Evolutionary conservation across 1,140 invertebrate genomes (phyloP), one percentile per base, ranked within the genome.

Genomic region (Caenorhabditis inopinata): DNA sequence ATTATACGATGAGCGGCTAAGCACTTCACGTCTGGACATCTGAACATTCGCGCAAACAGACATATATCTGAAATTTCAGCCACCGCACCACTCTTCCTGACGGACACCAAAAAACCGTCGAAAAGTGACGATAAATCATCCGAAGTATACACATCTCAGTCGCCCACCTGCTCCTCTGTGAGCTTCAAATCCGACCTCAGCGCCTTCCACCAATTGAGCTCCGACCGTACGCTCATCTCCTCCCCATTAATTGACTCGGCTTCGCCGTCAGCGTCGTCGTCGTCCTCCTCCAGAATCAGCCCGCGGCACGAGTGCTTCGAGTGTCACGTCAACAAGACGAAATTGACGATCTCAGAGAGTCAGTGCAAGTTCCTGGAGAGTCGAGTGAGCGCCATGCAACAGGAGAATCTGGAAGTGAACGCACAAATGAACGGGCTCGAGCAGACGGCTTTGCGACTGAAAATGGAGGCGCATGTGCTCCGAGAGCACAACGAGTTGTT

Each of bases 401-500:
- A 38, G 18, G 58, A 68, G n/a, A 18, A 5, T 18, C 12, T 68
- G 32, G 58, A 68, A 25, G 14, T 32, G 4, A 68, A 42, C 38
- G 58, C 58, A 0, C 58, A 68, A 27, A 68, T 68, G 58, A 42
- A 68, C 23, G 58, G 58, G 11, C 12, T 68, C 16, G 32, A 68
- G n/a, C 58, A 68, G 7, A 68, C 58, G 1, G 58, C 38, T 5
- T 21, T 35, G 4, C 35, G 32, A 42, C 21, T 68, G 1, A 68
- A 9, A 42, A 38, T 38, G 58, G 32, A 68, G 9, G 58, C 58
- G 11, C 16, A n/a, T 11, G 58, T 21, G n/a, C 58, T 68, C n/a
- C 14, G 58, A 7, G 58, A 68, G n/a, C 58, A 68, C n/a, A 68
- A 68, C 23, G 58, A 38, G n/a, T 9, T 68, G n/a, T 68, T 68